phyloP scores from a whole-genome alignment of 2,888 invertebrate genomes.

The Leptarthrus brevirostris region DNA sequence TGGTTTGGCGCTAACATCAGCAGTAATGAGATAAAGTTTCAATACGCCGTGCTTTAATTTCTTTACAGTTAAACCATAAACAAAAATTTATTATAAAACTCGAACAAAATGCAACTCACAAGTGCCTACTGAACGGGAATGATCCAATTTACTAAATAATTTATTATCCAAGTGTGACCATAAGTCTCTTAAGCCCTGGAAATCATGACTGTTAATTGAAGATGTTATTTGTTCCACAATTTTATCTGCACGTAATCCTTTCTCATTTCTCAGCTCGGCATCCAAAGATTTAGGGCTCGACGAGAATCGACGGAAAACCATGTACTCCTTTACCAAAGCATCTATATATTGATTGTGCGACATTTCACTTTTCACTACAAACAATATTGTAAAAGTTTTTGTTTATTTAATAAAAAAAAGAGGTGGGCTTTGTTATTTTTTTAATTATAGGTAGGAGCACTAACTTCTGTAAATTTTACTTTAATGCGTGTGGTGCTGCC shows the following conservation, averaged over 20 bases:
- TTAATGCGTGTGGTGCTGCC: too few species aligned
- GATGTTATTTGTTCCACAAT: conserved; percentile 87
- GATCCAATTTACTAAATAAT: conserved; percentile 89
- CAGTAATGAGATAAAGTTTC: conserved; percentile 91
- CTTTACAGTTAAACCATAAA: conserved; percentile 80
- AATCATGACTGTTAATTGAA: conserved; percentile 80
- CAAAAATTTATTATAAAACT: too few species aligned
- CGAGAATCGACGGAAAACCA: conserved; percentile 88
- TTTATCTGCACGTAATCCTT: conserved; percentile 90
- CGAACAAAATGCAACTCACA: too few species aligned
- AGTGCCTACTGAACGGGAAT: conserved; percentile 76
- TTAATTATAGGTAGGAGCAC: too few species aligned
- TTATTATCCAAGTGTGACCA: conserved; percentile 91
- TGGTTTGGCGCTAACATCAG: conserved; percentile 80
- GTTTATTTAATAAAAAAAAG: too few species aligned
- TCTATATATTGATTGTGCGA: conserved; percentile 87
- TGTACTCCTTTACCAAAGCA: conserved; percentile 90
- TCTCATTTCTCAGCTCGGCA: conserved; percentile 86
- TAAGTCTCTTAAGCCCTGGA: conserved; percentile 82
- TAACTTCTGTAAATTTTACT: too few species aligned
- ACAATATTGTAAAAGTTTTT: too few species aligned
- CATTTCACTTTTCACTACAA: too few species aligned
- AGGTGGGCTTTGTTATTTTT: too few species aligned
- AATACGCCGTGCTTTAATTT: conserved; percentile 87
- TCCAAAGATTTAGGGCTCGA: conserved; percentile 87